Evolutionary conservation across 2,797 vertebrate genomes (phyloP), one percentile per base, ranked within the genome.

Genomic region (Melopsittacus undulatus): DNA sequence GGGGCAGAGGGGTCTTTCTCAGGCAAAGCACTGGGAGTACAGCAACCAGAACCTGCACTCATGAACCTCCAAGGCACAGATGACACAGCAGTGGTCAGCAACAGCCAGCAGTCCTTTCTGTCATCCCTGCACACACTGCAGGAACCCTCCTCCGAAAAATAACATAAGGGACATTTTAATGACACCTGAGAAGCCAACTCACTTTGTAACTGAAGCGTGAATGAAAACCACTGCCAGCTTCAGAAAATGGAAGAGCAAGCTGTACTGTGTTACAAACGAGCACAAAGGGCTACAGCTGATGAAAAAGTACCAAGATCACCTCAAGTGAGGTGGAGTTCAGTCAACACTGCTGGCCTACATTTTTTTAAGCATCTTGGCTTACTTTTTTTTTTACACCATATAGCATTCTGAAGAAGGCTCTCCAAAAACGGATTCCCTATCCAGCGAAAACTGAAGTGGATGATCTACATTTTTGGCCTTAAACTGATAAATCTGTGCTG

Each of bases 11-110:
- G 16, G 14, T 38, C 13, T n/a, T 56, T 24, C 29, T 34, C 36
- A 32, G 49, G 54, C 10, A 17, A 40, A 73, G 54, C 46, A 14
- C 19, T 6, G 24, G 61, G 67, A 51, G 8, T 46, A 48, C 46
- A 59, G 75, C 62, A 80, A 13, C 27, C 67, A 72, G 61, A 51
- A 32, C 10, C 21, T 11, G 16, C 22, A 20, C 59, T 17, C 40
- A 32, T 2, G 4, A 56, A n/a, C 38, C 30, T 21, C 48, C 32
- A 20, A 7, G 46, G 36, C n/a, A 32, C 0, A 57, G 56, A 5
- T 3, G n/a, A 36, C 0, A 1, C 36, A 75, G 59, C 64, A 42
- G 77, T 0, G 2, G 30, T 7, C 32, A 81, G 42, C 8, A 43
- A 6, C 5, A 10, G 43, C 10, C 8, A 43, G 40, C 26, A 85